Percentiles rank a stretch among this genome's conserved stretches.
phyloP scores from a whole-genome alignment of 2,113 vertebrate species.

The Diphyllodes magnificus region DNA sequence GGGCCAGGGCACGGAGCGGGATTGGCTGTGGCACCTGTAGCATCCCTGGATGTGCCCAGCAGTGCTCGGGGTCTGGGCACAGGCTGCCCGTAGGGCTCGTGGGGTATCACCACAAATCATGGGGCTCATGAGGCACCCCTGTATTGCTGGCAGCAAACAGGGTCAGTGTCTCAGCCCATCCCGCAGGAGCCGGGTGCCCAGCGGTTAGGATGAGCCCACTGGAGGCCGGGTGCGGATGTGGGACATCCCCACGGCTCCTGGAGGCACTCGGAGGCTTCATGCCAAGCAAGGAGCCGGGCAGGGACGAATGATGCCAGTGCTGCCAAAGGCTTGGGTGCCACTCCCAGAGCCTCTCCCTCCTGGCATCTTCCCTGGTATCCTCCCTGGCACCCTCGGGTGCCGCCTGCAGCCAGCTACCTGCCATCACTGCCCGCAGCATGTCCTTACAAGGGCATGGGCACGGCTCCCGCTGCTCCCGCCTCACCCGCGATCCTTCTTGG shows the following conservation, averaged over 20 bases:
- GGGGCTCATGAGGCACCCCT: rapidly evolving
- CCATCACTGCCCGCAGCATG: not conserved
- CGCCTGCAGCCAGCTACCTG: not conserved
- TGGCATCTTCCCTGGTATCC: not conserved
- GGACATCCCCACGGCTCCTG: rapidly evolving
- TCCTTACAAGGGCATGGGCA: slow-evolving; percentile 46
- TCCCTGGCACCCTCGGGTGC: not conserved
- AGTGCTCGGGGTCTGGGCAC: rapidly evolving
- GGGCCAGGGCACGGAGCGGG: rapidly evolving
- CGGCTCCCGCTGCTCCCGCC: not conserved
- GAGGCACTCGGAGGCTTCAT: rapidly evolving
- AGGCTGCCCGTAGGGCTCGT: rapidly evolving
- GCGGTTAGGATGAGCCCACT: rapidly evolving
- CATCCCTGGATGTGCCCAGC: rapidly evolving
- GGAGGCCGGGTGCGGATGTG: not conserved
- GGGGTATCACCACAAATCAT: rapidly evolving
- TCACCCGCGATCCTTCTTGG: rapidly evolving
- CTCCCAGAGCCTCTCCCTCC: not conserved
- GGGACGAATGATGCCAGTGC: not conserved
- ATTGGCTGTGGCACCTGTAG: rapidly evolving
- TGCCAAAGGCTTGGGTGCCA: not conserved
- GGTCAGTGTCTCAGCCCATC: not conserved
- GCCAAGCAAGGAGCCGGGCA: not conserved
- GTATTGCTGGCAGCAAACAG: rapidly evolving
- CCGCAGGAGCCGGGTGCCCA: rapidly evolving